Conservation (phyloP, 2,113 vertebrate genomes). For the Carlito syrichta region DNA sequence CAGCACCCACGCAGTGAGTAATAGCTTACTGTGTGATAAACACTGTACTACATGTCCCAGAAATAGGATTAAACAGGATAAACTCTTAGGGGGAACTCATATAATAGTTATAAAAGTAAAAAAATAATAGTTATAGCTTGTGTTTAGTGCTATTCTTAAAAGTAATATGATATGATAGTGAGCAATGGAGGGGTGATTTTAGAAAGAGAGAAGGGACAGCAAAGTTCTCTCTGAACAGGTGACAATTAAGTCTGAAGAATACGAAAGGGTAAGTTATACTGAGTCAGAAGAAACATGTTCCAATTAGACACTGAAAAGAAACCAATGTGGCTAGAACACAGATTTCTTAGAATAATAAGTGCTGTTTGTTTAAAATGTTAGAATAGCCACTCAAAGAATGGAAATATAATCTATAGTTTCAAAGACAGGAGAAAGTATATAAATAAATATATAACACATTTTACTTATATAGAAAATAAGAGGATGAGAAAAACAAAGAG, state of each 20-base stretch:
- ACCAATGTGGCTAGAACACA: neutral
- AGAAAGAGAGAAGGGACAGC: neutral
- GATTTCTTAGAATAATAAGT: neutral
- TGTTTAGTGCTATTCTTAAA: neutral
- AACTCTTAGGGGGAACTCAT: neutral
- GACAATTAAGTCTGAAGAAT: neutral
- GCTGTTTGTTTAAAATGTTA: neutral
- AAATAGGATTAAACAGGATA: neutral
- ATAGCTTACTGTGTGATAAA: neutral
- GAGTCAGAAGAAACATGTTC: neutral
- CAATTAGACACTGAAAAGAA: neutral
- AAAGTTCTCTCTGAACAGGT: neutral
- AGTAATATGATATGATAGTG: neutral
- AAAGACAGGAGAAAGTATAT: neutral
- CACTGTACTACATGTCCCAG: neutral
- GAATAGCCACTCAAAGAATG: neutral
- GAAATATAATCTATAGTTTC: neutral
- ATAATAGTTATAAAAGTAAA: neutral
- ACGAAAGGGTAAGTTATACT: neutral
- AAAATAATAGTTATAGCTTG: neutral
- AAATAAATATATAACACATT: conserved; percentile 11
- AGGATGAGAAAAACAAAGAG: accelerated
- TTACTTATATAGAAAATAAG: neutral
- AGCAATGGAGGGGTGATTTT: neutral
- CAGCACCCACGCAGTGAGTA: neutral